phyloP scores from a whole-genome alignment of 2,113 vertebrate genomes.

The Salvelinus namaycush region DNA sequence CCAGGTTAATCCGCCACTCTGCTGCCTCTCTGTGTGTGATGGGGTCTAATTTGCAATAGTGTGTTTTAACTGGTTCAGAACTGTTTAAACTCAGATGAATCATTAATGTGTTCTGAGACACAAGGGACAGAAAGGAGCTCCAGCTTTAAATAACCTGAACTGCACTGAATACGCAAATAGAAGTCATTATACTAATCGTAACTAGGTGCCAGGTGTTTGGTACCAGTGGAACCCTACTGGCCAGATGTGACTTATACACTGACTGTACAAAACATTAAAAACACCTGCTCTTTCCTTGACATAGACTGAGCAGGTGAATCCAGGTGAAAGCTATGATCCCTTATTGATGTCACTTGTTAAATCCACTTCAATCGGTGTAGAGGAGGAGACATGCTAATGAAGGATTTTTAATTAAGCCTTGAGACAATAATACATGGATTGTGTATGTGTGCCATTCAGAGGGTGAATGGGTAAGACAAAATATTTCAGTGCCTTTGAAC shows the following conservation, averaged over 20 bases:
- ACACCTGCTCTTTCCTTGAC: too few relatives aligned
- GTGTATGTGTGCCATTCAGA: too few relatives aligned
- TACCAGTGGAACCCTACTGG: constrained; percentile 33
- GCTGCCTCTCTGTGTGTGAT: constrained; percentile 30
- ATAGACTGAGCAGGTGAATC: too few relatives aligned
- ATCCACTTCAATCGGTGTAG: too few relatives aligned
- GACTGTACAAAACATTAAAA: too few relatives aligned
- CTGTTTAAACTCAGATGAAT: constrained; percentile 39
- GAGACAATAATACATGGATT: too few relatives aligned
- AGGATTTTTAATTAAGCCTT: too few relatives aligned
- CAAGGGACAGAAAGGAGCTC: constrained; percentile 20
- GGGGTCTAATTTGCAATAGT: constrained; percentile 28
- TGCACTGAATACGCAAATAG: background rate
- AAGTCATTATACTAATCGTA: background rate
- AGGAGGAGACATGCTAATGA: too few relatives aligned
- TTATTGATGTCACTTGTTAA: too few relatives aligned
- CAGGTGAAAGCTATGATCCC: too few relatives aligned
- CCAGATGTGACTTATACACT: constrained; percentile 47
- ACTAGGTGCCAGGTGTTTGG: constrained; percentile 7
- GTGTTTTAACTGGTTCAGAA: constrained; percentile 16
- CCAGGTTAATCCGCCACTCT: constrained; percentile 31
- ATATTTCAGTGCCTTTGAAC: too few relatives aligned
- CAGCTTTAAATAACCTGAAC: constrained; percentile 7
- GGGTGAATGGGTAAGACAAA: too few relatives aligned
- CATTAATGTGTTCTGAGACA: constrained; percentile 31